Conservation (phyloP, 1,140 invertebrate species). For the Solen grandis region DNA sequence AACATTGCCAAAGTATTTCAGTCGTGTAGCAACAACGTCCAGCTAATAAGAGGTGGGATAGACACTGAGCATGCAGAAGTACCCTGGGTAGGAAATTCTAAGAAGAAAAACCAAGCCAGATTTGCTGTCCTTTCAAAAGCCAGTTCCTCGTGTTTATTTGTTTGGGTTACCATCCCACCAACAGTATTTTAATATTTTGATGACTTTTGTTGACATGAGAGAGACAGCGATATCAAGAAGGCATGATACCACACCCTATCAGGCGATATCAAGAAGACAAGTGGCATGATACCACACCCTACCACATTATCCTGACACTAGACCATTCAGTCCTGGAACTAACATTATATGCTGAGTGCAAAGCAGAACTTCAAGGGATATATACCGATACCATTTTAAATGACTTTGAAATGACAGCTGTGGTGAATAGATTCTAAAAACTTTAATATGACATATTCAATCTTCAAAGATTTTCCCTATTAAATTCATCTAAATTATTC, state of each 20-base stretch:
- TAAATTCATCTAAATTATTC: no score
- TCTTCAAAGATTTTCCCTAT: no score
- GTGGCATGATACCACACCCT: not conserved
- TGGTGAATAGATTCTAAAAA: conserved; percentile 26
- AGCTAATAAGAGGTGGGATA: no score
- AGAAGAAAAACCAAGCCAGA: no score
- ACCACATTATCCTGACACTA: not conserved
- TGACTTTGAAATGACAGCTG: not conserved
- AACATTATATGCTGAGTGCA: not conserved
- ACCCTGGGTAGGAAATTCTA: no score
- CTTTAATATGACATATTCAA: conserved; percentile 36
- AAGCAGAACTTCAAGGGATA: not conserved
- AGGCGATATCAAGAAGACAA: not conserved
- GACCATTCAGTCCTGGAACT: not conserved
- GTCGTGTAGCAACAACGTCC: no score
- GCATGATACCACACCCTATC: no score
- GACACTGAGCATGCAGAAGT: no score
- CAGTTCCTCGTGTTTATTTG: not conserved
- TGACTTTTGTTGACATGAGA: not conserved
- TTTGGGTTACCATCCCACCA: not conserved
- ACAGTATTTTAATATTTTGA: not conserved
- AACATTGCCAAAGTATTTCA: no score
- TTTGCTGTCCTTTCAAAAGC: no score
- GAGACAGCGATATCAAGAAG: not conserved
- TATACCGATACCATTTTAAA: not conserved